These are phyloP conservation scores for Netelia virgata DNA, from an alignment of 2,888 invertebrate genomes.

Conservation along the genomic window DNA sequence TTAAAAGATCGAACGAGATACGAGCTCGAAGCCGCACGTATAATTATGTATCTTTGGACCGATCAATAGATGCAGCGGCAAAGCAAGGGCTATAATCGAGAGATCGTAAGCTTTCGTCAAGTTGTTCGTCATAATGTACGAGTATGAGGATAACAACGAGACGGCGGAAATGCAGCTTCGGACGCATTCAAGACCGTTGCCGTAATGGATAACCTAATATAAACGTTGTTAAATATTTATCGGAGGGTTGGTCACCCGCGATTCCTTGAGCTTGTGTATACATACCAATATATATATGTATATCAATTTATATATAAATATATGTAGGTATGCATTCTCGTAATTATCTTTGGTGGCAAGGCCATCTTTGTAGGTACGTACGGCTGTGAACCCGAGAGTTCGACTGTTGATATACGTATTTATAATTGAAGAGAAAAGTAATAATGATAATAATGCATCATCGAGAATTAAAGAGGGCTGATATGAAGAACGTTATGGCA, in stretches of 20 bases:
- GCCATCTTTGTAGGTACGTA: constrained; percentile 33
- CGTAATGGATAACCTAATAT: neutral
- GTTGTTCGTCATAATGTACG: constrained; percentile 9
- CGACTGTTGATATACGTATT: neutral
- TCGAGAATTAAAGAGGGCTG: neutral
- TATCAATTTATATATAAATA: neutral
- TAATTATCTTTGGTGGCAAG: constrained; percentile 2
- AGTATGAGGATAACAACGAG: neutral
- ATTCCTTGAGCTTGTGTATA: neutral
- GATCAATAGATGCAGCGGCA: constrained; percentile 75
- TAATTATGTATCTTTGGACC: constrained; percentile 72
- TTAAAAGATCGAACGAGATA: constrained; percentile 47
- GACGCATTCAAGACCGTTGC: neutral
- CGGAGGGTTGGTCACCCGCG: constrained; percentile 15
- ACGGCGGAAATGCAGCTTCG: no score
- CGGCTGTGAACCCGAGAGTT: neutral
- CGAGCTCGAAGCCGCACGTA: constrained; percentile 35
- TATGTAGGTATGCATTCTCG: neutral
- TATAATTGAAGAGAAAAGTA: neutral
- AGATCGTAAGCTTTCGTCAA: neutral
- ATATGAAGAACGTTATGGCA: neutral
- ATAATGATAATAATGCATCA: constrained; percentile 6
- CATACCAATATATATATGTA: neutral
- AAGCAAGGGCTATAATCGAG: constrained; percentile 2
- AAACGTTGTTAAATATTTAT: neutral